Evolutionary conservation across 2,797 vertebrate genomes (phyloP).

Genomic region (Oreochromis grahami): DNA sequence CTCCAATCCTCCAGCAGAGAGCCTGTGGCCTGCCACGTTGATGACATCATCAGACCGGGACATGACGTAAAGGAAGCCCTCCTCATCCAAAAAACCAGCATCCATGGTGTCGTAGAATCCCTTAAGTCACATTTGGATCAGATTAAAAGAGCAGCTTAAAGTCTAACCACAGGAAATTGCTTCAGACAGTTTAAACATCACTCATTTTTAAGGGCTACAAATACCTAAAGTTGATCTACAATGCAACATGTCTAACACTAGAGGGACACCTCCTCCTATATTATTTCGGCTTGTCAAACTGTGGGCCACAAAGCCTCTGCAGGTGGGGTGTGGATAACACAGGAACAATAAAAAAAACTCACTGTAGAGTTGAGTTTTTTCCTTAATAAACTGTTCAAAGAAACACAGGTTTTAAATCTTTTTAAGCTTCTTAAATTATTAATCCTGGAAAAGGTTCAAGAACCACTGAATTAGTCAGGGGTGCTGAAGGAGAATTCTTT

Average conservation of each 20-base stretch:
- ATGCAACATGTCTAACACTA: constrained; percentile 20
- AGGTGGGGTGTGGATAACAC: neutral
- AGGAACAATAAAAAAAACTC: neutral
- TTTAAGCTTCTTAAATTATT: neutral
- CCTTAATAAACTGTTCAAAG: neutral
- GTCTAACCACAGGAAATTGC: neutral
- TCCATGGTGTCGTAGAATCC: constrained; percentile 98
- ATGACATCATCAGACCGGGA: constrained; percentile 96
- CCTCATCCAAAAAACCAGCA: constrained; percentile 88
- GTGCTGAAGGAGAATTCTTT: neutral
- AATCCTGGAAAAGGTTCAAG: neutral
- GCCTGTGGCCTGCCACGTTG: constrained; percentile 93
- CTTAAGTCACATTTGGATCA: constrained; percentile 54
- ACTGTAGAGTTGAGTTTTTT: neutral
- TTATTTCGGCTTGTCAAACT: neutral
- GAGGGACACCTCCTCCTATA: constrained; percentile 1
- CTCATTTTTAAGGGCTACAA: neutral
- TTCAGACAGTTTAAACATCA: neutral
- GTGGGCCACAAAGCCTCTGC: neutral
- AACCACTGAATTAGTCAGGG: neutral
- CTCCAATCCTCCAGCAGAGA: constrained; percentile 91
- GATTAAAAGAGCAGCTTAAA: neutral
- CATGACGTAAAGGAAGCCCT: constrained; percentile 90
- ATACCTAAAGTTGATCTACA: neutral
- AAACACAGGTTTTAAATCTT: neutral